Conservation (phyloP, 1,140 invertebrate species). For the Bilobella aurantiaca region DNA sequence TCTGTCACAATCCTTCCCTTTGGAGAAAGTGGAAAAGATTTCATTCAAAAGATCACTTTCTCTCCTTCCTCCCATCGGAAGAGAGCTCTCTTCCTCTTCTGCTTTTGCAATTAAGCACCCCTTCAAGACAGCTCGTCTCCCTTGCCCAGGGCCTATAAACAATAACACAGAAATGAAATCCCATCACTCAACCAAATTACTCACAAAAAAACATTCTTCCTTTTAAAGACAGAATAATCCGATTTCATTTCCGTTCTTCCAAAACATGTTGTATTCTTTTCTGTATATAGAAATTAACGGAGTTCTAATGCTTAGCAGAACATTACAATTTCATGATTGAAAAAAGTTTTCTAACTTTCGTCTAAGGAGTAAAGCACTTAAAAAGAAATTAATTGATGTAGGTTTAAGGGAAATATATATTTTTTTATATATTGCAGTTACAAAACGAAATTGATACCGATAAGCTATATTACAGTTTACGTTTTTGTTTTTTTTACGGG, state of each 20-base stretch:
- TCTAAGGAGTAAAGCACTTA: too few relatives aligned
- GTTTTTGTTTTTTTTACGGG: too few relatives aligned
- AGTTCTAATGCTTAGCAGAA: too few relatives aligned
- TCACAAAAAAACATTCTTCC: not conserved
- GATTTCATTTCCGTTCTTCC: not conserved
- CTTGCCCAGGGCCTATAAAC: not conserved
- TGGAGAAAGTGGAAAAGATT: conserved; percentile 19
- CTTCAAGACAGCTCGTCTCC: not conserved
- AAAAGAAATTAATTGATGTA: too few relatives aligned
- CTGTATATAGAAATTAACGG: too few relatives aligned
- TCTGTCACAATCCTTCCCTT: conserved; percentile 16
- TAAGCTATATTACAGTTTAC: too few relatives aligned
- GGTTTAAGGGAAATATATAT: too few relatives aligned
- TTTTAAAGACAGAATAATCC: not conserved
- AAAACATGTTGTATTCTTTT: too few relatives aligned
- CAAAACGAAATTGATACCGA: too few relatives aligned
- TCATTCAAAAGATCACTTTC: conserved; percentile 34
- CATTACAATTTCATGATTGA: too few relatives aligned
- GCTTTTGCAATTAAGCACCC: not conserved
- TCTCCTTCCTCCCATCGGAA: conserved; percentile 17
- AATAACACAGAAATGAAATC: not conserved
- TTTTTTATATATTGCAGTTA: too few relatives aligned
- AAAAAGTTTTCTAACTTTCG: too few relatives aligned
- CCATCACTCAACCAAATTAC: not conserved
- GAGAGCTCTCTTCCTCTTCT: not conserved